Conservation (phyloP, 1,140 invertebrate species). For the Sarcophaga peregrina region DNA sequence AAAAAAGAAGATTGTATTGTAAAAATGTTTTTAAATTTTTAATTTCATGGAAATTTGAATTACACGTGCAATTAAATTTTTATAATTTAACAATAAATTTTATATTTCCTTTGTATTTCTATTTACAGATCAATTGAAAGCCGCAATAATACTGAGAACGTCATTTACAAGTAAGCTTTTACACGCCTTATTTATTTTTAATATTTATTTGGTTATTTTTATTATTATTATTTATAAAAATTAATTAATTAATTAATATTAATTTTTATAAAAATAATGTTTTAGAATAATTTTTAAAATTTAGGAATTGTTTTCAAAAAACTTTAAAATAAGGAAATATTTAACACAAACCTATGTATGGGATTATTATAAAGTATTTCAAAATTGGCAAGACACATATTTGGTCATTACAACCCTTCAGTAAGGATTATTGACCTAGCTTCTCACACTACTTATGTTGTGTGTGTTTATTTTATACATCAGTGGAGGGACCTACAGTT, state of each 20-base stretch:
- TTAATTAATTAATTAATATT: no score
- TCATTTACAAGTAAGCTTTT: neutral
- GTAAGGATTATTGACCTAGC: no score
- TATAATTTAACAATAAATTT: neutral
- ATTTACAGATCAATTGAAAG: constrained; percentile 6
- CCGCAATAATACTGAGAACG: neutral
- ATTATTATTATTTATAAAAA: neutral
- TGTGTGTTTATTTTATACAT: no score
- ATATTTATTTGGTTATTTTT: neutral
- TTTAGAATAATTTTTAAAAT: no score
- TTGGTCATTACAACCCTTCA: no score
- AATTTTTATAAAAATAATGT: neutral
- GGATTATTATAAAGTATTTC: no score
- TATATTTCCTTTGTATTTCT: neutral
- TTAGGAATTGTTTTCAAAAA: no score
- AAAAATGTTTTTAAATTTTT: neutral
- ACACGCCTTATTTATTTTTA: neutral
- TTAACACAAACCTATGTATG: no score
- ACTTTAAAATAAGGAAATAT: no score
- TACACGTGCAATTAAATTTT: constrained; percentile 8
- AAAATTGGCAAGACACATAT: no score
- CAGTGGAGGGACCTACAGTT: no score
- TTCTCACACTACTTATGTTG: no score
- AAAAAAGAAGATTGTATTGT: neutral
- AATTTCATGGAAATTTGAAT: neutral